Percentiles rank a stretch among this genome's conserved stretches.
Evolutionary conservation across 1,140 invertebrate species (phyloP).

Genomic region (Nylanderia fulva): DNA sequence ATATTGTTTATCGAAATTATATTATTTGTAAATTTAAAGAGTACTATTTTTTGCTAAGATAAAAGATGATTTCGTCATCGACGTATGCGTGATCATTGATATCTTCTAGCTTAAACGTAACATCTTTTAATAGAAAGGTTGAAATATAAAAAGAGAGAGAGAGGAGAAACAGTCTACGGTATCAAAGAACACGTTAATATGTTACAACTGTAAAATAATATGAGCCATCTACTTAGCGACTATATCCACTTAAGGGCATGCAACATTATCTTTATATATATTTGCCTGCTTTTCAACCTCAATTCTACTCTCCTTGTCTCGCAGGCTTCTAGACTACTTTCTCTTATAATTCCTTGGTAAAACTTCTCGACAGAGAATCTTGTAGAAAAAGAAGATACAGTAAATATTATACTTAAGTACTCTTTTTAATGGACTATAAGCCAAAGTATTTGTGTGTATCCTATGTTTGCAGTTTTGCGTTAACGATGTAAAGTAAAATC

Average conservation of each 20-base stretch:
- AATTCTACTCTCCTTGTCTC: constrained; percentile 58
- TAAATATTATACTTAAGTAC: constrained; percentile 60
- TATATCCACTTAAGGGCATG: constrained; percentile 46
- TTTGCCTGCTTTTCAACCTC: constrained; percentile 58
- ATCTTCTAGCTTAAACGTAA: background rate
- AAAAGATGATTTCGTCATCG: background rate
- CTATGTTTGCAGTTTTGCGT: constrained; percentile 41
- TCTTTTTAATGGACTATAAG: constrained; percentile 56
- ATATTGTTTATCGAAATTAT: too few relatives aligned
- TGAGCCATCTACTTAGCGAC: constrained; percentile 40
- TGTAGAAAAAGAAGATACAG: constrained; percentile 48
- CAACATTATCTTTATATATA: constrained; percentile 58
- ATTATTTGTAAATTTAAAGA: background rate
- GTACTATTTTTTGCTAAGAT: background rate
- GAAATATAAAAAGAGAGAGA: background rate
- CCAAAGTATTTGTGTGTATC: constrained; percentile 53
- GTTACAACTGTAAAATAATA: constrained; percentile 58
- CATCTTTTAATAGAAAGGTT: background rate
- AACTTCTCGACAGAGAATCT: constrained; percentile 61
- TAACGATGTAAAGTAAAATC: constrained; percentile 59
- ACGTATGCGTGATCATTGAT: background rate
- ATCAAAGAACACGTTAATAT: constrained; percentile 51
- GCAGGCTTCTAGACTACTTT: constrained; percentile 52
- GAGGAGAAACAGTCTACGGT: background rate
- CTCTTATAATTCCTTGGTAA: constrained; percentile 61